Base-by-base conservation (phyloP, 2,888 invertebrate species). In the Leptinotarsa peninsularis region DNA sequence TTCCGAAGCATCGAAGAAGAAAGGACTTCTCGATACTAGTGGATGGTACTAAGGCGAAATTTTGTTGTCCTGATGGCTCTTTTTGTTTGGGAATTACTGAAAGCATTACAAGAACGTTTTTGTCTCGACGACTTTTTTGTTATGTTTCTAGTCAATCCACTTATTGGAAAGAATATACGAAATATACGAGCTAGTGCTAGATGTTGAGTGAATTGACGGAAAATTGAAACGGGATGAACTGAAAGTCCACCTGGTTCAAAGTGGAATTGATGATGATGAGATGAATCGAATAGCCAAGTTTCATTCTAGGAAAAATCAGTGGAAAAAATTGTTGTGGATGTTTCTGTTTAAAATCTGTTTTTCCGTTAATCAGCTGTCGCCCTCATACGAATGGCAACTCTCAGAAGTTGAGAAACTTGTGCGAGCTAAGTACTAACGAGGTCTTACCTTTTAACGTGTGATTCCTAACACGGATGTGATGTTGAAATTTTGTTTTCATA, bases 31-130 rank as follows among this genome's bases (percentile, higher is more conserved):
- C 58, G 58, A 58, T 70, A 18, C 70, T 49, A 58, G 23, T 58
- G 76, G 74, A 74, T 58, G 71, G 73, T 49, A 72, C 73, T 76
- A 72, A 72, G 74, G 72, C 72, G 71, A 60, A 73, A 73, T 76
- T 74, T 74, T 58, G 71, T 71, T 76, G 71, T 76, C 72, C 68
- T 56, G 72, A 66, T 74, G 66, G 67, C 50, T 58, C 69, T 60
- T 74, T 74, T 74, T 74, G 74, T 76, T 72, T 52, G 56, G 56
- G 71, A 56, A 74, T 71, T 76, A 74, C 72, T 66, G 76, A 67
- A 54, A 67, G 76, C 49, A 70, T 70, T 70, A 70, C 58, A 49
- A 21, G 58, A 43, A 21, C 49, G 49, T 54, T 60, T 70, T 63
- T 63, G 66, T 66, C 66, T 49, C 21, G 60, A 18, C 23, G 23